phyloP scores from a whole-genome alignment of 2,113 vertebrate species.

The Todiramphus saurophagus region DNA sequence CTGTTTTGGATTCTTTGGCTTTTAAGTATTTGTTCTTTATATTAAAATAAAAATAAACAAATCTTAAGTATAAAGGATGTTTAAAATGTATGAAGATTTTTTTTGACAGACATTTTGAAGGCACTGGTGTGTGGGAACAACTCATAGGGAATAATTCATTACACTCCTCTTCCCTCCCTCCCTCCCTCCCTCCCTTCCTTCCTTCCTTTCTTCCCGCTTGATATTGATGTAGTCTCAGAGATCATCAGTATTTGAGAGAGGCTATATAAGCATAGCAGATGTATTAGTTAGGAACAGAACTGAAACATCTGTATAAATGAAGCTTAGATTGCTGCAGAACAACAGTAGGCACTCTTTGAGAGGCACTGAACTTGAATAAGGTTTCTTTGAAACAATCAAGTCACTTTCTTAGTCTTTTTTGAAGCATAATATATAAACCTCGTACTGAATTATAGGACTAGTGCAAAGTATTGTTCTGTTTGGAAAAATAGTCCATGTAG shows the following conservation, averaged over 20 bases:
- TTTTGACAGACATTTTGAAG: background rate
- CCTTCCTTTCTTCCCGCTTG: background rate
- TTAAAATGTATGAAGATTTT: background rate
- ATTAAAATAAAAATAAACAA: background rate
- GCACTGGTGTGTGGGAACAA: background rate
- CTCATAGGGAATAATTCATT: constrained; percentile 17
- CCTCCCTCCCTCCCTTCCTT: background rate
- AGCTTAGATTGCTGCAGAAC: background rate
- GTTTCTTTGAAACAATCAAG: background rate
- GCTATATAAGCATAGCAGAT: background rate
- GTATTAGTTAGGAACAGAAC: background rate
- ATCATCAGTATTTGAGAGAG: background rate
- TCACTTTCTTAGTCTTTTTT: background rate
- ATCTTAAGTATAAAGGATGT: background rate
- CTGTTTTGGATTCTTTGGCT: background rate
- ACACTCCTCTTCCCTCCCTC: background rate
- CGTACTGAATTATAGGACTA: background rate
- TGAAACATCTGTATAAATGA: background rate
- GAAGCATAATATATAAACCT: background rate
- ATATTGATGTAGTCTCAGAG: background rate
- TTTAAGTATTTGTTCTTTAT: background rate
- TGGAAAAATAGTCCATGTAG: background rate
- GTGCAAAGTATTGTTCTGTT: background rate
- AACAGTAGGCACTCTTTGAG: background rate
- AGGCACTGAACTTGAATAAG: background rate